Percentiles rank a stretch among this genome's conserved stretches.
These are phyloP conservation scores for Egretta garzetta DNA, from an alignment of 2,113 vertebrate species.

Conservation along the genomic window DNA sequence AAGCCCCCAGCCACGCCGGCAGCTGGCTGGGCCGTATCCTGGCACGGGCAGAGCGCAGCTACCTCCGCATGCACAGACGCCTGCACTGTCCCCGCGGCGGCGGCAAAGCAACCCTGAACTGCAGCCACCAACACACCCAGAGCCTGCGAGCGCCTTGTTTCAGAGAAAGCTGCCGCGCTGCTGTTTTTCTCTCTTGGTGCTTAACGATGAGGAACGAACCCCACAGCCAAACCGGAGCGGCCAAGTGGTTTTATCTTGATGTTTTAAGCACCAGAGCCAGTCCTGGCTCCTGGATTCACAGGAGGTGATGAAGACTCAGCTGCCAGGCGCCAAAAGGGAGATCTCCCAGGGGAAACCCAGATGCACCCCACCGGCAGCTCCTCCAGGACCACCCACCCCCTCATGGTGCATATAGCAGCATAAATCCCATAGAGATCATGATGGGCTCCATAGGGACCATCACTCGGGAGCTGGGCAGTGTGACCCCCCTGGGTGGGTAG, in stretches of 20 bases:
- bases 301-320: no score
- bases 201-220: rapidly evolving
- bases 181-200: background rate
- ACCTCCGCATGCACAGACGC: rapidly evolving
- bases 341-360: background rate
- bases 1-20: background rate
- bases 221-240: background rate
- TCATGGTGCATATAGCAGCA: rapidly evolving
- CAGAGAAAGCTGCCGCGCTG: background rate
- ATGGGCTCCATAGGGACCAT: rapidly evolving
- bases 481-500: rapidly evolving
- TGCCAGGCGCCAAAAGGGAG: rapidly evolving
- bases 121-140: rapidly evolving
- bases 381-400: background rate
- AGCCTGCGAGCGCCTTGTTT: background rate
- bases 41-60: background rate
- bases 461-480: background rate
- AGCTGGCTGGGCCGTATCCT: background rate
- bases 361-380: background rate
- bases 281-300: rapidly evolving
- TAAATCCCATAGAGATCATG: rapidly evolving
- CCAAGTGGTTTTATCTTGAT: background rate
- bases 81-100: rapidly evolving
- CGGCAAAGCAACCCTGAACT: background rate
- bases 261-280: background rate